A percentile compares a stretch with the other conserved stretches of the same genome.
Evolutionary conservation across 92 coral and sea anemone genomes (phyloP).

Genomic region (Parazoanthus swiftii): DNA sequence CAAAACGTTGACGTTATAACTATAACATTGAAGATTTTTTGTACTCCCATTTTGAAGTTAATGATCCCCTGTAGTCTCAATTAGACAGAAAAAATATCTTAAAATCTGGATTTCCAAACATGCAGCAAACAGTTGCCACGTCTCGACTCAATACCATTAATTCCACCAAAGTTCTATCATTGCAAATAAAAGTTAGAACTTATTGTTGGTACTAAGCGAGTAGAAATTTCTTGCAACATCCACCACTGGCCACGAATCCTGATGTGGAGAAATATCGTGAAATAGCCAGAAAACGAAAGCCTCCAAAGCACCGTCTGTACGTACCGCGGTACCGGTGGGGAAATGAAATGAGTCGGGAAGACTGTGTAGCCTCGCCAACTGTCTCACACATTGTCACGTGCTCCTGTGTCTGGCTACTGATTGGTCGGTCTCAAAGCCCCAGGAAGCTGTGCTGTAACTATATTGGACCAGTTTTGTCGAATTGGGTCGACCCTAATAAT

Average conservation of each 20-base stretch:
- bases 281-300: background rate
- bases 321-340: background rate
- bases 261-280: no score
- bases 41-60: conserved; percentile 64
- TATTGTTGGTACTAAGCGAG: background rate
- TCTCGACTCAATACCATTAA: conserved; percentile 10
- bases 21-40: conserved; percentile 77
- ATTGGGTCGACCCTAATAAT: no score
- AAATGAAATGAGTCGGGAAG: conserved; percentile 14
- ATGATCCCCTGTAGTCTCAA: conserved; percentile 10
- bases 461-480: no score
- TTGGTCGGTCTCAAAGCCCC: background rate
- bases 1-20: conserved; percentile 91
- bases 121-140: conserved; percentile 42
- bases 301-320: background rate
- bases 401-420: background rate
- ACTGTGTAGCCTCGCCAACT: conserved; percentile 36
- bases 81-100: background rate
- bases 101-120: conserved; percentile 7
- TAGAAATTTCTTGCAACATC: background rate
- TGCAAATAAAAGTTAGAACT: background rate
- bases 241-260: background rate
- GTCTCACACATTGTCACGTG: conserved; percentile 1
- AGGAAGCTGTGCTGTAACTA: no score
- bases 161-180: background rate